Conservation (phyloP, 2,797 vertebrate species). For the Pseudomugil gertrudae region DNA sequence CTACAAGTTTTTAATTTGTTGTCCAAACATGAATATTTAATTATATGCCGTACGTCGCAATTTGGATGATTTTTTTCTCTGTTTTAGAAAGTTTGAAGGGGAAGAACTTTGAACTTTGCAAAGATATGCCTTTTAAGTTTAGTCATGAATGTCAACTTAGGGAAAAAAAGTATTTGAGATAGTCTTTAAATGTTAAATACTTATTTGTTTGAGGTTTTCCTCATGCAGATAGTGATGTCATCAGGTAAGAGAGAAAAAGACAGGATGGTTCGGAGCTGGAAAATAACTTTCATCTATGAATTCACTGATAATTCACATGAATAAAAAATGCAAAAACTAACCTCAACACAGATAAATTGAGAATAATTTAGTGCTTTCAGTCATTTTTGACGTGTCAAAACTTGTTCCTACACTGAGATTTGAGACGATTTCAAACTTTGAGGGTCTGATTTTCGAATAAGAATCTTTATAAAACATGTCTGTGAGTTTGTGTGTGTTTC, state of each 20-base stretch:
- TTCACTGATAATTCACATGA: neutral
- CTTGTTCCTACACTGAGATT: neutral
- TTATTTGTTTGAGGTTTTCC: neutral
- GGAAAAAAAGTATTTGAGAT: neutral
- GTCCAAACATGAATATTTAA: neutral
- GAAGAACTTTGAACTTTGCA: neutral
- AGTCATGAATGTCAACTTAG: neutral
- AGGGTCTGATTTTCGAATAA: constrained; percentile 9
- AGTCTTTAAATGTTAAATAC: neutral
- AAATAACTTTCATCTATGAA: neutral
- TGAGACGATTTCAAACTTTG: constrained; percentile 9
- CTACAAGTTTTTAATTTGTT: neutral
- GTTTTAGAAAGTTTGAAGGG: neutral
- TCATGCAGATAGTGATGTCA: neutral
- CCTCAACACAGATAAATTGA: neutral
- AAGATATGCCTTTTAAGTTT: neutral
- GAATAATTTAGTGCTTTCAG: neutral
- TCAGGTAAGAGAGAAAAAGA: neutral
- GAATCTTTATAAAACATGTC: neutral
- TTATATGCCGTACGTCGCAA: neutral
- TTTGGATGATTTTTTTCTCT: neutral
- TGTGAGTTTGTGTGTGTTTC: constrained; percentile 22
- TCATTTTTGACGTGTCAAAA: neutral
- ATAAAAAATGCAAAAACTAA: neutral
- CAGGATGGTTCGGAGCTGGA: neutral